These are phyloP conservation scores for Malacoctenus gilli DNA, from an alignment of 2,797 vertebrate genomes.

Conservation along the genomic window DNA sequence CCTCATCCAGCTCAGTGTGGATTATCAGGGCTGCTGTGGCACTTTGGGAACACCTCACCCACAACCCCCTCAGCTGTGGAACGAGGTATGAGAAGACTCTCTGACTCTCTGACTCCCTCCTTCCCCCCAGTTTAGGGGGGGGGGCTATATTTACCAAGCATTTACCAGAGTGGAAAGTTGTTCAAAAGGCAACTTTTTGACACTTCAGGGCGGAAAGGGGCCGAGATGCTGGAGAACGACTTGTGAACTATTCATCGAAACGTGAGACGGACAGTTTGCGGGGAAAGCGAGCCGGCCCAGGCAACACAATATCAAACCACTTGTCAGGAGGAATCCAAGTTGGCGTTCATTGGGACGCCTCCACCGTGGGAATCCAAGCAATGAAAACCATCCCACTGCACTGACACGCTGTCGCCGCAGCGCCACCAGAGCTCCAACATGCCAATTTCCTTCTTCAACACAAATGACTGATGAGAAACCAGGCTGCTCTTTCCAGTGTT, in stretches of 20 bases:
- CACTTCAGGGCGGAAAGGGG: slow-evolving; percentile 24
- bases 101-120: slow-evolving; percentile 23
- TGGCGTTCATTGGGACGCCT: slow-evolving; percentile 48
- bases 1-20: slow-evolving; percentile 44
- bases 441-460: slow-evolving; percentile 55
- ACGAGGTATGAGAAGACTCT: slow-evolving; percentile 33
- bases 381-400: slow-evolving; percentile 52
- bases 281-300: slow-evolving; percentile 37
- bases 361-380: slow-evolving; percentile 55
- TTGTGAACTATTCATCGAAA: slow-evolving; percentile 61
- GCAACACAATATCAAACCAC: slow-evolving; percentile 55
- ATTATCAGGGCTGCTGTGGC: slow-evolving; percentile 41
- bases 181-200: slow-evolving; percentile 19
- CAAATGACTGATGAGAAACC: slow-evolving; percentile 56
- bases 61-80: slow-evolving; percentile 50
- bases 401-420: slow-evolving; percentile 40
- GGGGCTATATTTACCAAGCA: slow-evolving; percentile 58
- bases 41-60: slow-evolving; percentile 43
- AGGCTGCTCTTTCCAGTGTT: slow-evolving; percentile 27
- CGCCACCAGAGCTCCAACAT: slow-evolving; percentile 32
- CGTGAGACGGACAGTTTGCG: slow-evolving; percentile 31
- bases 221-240: slow-evolving; percentile 21
- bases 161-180: slow-evolving; percentile 24
- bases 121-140: slow-evolving; percentile 17
- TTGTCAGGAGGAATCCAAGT: slow-evolving; percentile 56